Conservation (phyloP, 2,888 invertebrate species). For the Apodemia mormo region DNA sequence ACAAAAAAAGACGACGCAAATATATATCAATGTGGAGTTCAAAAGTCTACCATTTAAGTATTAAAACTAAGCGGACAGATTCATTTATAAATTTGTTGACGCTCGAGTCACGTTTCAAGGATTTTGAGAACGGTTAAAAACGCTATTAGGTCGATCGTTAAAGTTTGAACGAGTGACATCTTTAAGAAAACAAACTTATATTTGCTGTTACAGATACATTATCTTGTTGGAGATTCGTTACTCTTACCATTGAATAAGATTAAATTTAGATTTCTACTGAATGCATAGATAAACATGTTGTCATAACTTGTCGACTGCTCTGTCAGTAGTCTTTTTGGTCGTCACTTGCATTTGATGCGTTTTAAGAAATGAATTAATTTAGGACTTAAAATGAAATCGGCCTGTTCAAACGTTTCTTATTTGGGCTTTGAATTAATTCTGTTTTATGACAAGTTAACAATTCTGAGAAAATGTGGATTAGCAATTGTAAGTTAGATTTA, state of each 20-base stretch:
- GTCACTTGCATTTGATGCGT: conserved; percentile 71
- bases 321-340: conserved; percentile 69
- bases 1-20: neutral
- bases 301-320: conserved; percentile 66
- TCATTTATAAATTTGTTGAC: conserved; percentile 77
- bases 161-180: conserved; percentile 79
- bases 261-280: conserved; percentile 1
- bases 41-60: conserved; percentile 63
- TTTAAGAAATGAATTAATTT: conserved; percentile 72
- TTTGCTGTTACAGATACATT: conserved; percentile 28
- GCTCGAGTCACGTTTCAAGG: conserved; percentile 76
- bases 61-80: conserved; percentile 68
- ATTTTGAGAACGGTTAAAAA: conserved; percentile 78
- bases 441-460: conserved; percentile 23
- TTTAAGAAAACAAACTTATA: conserved; percentile 53
- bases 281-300: conserved; percentile 43
- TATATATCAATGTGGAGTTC: conserved; percentile 50
- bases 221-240: conserved; percentile 32
- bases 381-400: conserved; percentile 65
- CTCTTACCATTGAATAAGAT: conserved; percentile 34
- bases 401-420: conserved; percentile 48
- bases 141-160: conserved; percentile 78
- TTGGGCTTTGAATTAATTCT: conserved; percentile 44
- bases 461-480: conserved; percentile 18
- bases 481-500: neutral